phyloP scores from a whole-genome alignment of 2,113 vertebrate species.

The Petrocephalus zakoni region DNA sequence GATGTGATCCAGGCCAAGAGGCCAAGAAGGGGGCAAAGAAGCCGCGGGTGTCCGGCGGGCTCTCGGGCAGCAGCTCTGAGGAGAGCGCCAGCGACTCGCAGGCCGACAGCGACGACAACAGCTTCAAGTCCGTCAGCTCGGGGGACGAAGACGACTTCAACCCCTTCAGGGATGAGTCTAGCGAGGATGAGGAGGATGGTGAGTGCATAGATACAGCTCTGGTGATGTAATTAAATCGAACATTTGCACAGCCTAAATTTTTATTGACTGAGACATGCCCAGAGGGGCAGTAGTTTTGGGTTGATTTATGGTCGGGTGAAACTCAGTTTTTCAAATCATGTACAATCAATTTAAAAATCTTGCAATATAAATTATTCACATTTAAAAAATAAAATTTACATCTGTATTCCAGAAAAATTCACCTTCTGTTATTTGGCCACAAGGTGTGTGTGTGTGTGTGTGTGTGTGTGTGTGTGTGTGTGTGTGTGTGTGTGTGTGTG shows the following conservation, averaged over 20 bases:
- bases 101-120: conserved; percentile 84
- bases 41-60: conserved; percentile 75
- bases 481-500: not conserved
- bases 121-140: conserved; percentile 87
- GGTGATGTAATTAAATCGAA: not conserved
- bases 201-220: conserved; percentile 40
- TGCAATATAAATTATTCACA: not conserved
- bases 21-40: conserved; percentile 78
- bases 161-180: conserved; percentile 91
- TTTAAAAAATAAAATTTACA: not conserved
- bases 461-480: too few relatives aligned
- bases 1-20: conserved; percentile 68
- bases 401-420: not conserved
- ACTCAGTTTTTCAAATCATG: not conserved
- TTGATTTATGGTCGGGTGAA: not conserved
- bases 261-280: not conserved
- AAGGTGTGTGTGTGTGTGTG: not conserved
- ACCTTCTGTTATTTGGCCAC: not conserved
- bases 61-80: conserved; percentile 88
- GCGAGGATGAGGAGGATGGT: conserved; percentile 90
- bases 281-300: not conserved
- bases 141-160: conserved; percentile 88
- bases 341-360: not conserved
- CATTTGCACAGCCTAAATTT: not conserved
- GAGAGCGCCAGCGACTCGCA: conserved; percentile 77